Evolutionary conservation across 2,113 vertebrate species (phyloP), one percentile per base, ranked within the genome.

Genomic region (Axis porcinus): DNA sequence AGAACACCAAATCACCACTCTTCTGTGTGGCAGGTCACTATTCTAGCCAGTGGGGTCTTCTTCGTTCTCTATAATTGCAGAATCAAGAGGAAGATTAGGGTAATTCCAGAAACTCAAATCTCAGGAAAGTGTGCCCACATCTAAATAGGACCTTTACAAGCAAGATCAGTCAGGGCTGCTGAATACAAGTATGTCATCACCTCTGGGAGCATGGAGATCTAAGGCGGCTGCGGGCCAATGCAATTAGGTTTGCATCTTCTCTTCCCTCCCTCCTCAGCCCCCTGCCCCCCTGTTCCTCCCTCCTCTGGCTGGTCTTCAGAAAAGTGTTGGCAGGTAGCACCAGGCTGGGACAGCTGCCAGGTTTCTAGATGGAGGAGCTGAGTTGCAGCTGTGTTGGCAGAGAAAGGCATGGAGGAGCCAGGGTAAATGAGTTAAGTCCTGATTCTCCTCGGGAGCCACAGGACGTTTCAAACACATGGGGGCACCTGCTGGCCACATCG

Each of bases 371-470:
- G 52, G 86, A 91, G 85, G 81, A 76, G 85, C 47, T 40, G n/a
- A n/a, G 45, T 67, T 81, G 91, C 97, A 97, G 94, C 96, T 97
- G 96, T 70, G 58, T 40, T 98, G 97, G 96, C 94, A 97, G 89
- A 78, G 91, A 76, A 40, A 27, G 88, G 23, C 28, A 10, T 0
- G 2, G 95, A 92, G 84, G 78, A 94, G 74, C 85, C 54, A 62
- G 87, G 74, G 82, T 62, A 60, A 89, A 91, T 76, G 91, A 97
- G 84, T 97, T 54, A 97, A 94, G 58, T 57, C 94, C 95, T 28
- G 67, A 89, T 96, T 95, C 95, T 94, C 76, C 36, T 5, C 2
- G 16, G 86, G 57, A 94, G 55, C 85, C 40, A 30, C 0, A 0
- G 88, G 95, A 28, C 57, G 13, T 96, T 93, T 67, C 78, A 62